Conservation (phyloP, 2,797 vertebrate genomes). For the Coregonus ussuriensis region DNA sequence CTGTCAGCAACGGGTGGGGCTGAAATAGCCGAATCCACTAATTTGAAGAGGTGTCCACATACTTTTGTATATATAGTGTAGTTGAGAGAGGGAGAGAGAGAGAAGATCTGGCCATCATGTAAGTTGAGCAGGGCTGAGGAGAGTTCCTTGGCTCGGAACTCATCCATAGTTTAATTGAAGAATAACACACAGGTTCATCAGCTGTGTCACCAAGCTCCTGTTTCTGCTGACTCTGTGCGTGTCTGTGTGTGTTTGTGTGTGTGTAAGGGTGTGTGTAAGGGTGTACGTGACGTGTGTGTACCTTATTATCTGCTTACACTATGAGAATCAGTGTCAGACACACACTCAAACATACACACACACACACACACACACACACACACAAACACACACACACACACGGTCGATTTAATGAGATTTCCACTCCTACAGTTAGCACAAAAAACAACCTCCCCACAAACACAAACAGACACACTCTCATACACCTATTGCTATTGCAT, state of each 20-base stretch:
- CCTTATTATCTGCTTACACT: background rate
- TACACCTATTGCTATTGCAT: background rate
- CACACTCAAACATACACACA: background rate
- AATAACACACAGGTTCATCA: constrained; percentile 77
- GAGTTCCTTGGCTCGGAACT: constrained; percentile 52
- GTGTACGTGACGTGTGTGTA: background rate
- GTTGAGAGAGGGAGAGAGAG: constrained; percentile 45
- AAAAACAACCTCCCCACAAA: background rate
- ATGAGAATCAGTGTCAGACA: background rate
- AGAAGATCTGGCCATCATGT: constrained; percentile 35
- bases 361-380: constrained; percentile 20
- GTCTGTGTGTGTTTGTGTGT: constrained; percentile 5
- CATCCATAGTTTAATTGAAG: constrained; percentile 73
- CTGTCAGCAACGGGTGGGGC: too few species aligned
- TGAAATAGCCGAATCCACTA: too few species aligned
- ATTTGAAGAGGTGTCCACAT: too few species aligned
- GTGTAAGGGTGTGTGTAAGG: constrained; percentile 8
- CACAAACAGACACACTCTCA: background rate
- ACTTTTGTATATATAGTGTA: background rate
- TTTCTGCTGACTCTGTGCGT: constrained; percentile 72
- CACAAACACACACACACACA: constrained; percentile 19
- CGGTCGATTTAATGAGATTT: background rate
- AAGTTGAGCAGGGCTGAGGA: constrained; percentile 54
- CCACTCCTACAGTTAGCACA: background rate
- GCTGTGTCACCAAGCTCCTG: constrained; percentile 55